These are phyloP conservation scores for Collichthys lucidus DNA, from an alignment of 2,113 vertebrate species.

Conservation along the genomic window DNA sequence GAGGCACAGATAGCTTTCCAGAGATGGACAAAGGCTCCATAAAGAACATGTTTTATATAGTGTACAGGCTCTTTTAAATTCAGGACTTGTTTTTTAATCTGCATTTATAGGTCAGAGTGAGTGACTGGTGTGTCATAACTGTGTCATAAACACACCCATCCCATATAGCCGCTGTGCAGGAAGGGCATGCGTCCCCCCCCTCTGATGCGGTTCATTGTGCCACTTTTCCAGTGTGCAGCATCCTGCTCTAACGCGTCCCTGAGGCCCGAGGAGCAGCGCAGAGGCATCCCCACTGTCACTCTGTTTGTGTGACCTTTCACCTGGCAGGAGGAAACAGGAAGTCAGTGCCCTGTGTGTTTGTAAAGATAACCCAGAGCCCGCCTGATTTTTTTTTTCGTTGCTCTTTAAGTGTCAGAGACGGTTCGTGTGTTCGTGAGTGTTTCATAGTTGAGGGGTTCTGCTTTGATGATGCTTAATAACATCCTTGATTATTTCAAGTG, in stretches of 20 bases:
- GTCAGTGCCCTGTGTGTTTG: slow-evolving; percentile 76
- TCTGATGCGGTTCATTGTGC: slow-evolving; percentile 48
- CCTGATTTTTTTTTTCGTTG: slow-evolving; percentile 22
- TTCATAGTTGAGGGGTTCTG: background rate
- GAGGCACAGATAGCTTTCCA: background rate
- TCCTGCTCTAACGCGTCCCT: slow-evolving; percentile 71
- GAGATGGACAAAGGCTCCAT: background rate
- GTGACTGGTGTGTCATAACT: background rate
- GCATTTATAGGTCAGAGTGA: background rate
- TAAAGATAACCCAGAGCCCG: slow-evolving; percentile 74
- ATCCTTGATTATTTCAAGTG: slow-evolving; percentile 68
- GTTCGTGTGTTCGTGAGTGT: slow-evolving; percentile 31
- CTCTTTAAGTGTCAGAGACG: slow-evolving; percentile 60
- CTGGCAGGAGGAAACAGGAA: slow-evolving; percentile 84
- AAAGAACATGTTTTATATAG: background rate
- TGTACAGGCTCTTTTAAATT: background rate
- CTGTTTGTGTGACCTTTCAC: slow-evolving; percentile 83
- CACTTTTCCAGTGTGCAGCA: slow-evolving; percentile 68
- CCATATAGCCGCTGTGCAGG: background rate
- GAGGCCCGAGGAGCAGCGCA: slow-evolving; percentile 59
- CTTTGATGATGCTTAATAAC: slow-evolving; percentile 77
- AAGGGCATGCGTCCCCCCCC: slow-evolving; percentile 40
- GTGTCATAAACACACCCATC: slow-evolving; percentile 3
- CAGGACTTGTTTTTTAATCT: background rate
- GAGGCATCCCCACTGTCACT: slow-evolving; percentile 72